Conservation (phyloP, 2,888 invertebrate species). For the Nephrotoma guestfalica region DNA sequence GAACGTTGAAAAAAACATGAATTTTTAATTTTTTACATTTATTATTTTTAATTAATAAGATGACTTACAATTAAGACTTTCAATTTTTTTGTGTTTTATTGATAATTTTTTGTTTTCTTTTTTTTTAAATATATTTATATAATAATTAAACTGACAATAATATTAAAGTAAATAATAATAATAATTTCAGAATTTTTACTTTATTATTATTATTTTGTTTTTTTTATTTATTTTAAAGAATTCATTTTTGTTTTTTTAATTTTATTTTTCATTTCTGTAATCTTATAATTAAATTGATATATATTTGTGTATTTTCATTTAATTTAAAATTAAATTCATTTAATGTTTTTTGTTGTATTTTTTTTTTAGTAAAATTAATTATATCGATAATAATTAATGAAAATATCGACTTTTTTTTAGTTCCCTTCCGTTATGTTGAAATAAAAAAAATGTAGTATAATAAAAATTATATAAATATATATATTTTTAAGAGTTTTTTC, state of each 20-base stretch:
- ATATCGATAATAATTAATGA: background rate
- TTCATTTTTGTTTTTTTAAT: background rate
- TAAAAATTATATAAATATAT: background rate
- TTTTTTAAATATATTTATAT: conserved; percentile 1
- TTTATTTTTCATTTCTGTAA: background rate
- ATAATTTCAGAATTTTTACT: background rate
- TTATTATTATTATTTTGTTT: background rate
- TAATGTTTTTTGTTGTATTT: background rate
- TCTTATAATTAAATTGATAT: background rate
- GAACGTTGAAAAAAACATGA: background rate
- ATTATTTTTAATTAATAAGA: conserved; percentile 5
- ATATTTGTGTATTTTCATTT: background rate
- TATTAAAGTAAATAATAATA: conserved; percentile 2
- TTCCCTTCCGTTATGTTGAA: background rate
- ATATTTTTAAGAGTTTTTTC: background rate
- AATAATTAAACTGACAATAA: conserved; percentile 5
- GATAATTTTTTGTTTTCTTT: background rate
- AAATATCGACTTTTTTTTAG: background rate
- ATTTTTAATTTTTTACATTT: conserved; percentile 1
- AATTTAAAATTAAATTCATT: conserved; percentile 1
- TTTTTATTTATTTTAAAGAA: background rate
- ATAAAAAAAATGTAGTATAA: background rate
- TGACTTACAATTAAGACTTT: conserved; percentile 6
- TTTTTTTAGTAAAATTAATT: background rate
- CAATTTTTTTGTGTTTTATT: background rate